A percentile compares a stretch with the other conserved stretches of the same genome.
Evolutionary conservation across 2,113 vertebrate species (phyloP).

Genomic region (Campylomormyrus tamandua): DNA sequence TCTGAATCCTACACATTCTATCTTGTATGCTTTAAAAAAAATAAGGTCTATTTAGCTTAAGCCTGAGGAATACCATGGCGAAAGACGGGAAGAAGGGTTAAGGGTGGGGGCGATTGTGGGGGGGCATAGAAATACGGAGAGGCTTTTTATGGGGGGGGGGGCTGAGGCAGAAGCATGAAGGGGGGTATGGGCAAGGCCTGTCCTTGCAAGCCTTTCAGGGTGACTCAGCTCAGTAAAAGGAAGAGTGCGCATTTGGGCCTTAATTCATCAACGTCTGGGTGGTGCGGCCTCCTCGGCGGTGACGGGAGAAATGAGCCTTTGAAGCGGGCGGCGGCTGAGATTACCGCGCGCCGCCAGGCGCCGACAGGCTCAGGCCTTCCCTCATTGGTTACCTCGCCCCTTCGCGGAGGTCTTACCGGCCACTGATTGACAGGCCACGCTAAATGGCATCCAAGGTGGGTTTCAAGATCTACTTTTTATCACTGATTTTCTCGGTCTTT

Average conservation of each 20-base stretch:
- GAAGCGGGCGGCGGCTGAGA: not conserved
- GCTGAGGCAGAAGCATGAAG: not conserved
- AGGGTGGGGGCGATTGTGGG: not conserved
- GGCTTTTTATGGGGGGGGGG: not conserved
- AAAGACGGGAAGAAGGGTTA: not conserved
- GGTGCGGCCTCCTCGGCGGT: not conserved
- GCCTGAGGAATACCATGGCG: not conserved
- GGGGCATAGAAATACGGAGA: not conserved
- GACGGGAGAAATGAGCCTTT: not conserved
- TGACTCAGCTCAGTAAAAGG: not conserved
- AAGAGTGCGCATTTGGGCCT: not conserved
- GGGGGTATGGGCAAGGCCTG: not conserved
- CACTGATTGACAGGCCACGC: not conserved
- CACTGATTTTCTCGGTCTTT: not conserved
- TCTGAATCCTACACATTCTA: not conserved
- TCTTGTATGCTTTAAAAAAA: not conserved
- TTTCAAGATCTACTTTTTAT: not conserved
- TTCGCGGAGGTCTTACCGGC: not conserved
- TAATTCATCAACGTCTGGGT: not conserved
- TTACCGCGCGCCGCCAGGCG: not conserved
- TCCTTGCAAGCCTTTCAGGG: not conserved
- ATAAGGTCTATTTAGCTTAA: not conserved
- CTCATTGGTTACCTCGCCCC: not conserved
- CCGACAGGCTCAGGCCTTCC: not conserved
- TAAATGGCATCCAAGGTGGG: not conserved